Evolutionary conservation across 2,888 invertebrate species (phyloP).

Genomic region (Drosophila atripex): DNA sequence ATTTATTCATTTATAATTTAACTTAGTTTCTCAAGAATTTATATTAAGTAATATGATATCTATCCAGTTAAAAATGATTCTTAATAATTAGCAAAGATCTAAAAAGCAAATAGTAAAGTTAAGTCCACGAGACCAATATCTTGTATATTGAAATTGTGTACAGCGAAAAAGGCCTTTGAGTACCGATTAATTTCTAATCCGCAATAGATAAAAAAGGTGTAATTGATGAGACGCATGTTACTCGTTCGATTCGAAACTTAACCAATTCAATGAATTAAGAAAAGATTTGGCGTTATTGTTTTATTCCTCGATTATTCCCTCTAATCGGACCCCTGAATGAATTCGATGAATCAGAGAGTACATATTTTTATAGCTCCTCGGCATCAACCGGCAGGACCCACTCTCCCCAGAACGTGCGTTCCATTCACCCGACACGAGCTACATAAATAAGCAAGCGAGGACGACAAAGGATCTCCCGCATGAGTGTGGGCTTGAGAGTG

Average conservation of each 20-base stretch:
- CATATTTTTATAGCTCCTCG: conserved; percentile 62
- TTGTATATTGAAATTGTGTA: background rate
- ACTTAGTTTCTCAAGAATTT: too few species aligned
- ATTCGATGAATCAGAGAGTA: conserved; percentile 76
- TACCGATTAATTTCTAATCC: background rate
- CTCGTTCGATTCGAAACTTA: background rate
- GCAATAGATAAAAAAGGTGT: background rate
- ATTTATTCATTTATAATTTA: too few species aligned
- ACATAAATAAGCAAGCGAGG: conserved; percentile 72
- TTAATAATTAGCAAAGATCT: too few species aligned
- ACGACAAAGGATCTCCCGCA: conserved; percentile 36
- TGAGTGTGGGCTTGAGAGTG: conserved; percentile 28
- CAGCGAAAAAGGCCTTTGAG: background rate
- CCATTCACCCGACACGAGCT: conserved; percentile 65
- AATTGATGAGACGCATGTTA: background rate
- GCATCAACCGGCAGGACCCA: background rate
- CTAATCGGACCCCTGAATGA: conserved; percentile 40
- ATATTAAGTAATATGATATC: too few species aligned
- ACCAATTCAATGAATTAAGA: conserved; percentile 6
- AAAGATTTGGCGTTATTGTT: conserved; percentile 2
- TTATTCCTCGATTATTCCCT: background rate
- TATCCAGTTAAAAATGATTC: too few species aligned
- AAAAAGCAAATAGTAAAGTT: too few species aligned
- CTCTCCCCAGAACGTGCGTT: conserved; percentile 56
- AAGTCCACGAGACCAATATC: too few species aligned